A percentile compares a stretch with the other conserved stretches of the same genome.
phyloP scores from a whole-genome alignment of 2,888 invertebrate species.

The Zaprionus obscuricornis region DNA sequence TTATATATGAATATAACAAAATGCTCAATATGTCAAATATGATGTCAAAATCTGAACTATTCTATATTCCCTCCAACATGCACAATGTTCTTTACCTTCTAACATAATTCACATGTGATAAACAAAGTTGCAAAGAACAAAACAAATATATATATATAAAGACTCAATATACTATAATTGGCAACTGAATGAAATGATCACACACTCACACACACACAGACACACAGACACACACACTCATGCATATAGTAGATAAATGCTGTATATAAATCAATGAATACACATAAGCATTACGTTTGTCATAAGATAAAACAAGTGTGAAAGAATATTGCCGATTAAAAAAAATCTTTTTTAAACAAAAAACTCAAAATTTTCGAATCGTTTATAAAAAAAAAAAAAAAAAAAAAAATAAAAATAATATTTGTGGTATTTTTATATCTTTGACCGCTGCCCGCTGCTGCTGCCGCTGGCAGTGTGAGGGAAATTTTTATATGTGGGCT shows the following conservation, averaged over 20 bases:
- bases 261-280: conserved; percentile 61
- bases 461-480: conserved; percentile 8
- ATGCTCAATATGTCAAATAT: conserved; percentile 67
- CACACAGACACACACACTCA: not conserved
- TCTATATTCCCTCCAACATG: conserved; percentile 40
- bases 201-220: too few species aligned
- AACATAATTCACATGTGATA: conserved; percentile 58
- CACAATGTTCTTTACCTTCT: conserved; percentile 3
- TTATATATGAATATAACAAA: conserved; percentile 57
- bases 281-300: conserved; percentile 16
- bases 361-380: conserved; percentile 71
- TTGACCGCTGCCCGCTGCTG: conserved; percentile 4
- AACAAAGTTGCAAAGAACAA: too few species aligned
- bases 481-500: conserved; percentile 1
- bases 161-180: too few species aligned
- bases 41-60: conserved; percentile 61
- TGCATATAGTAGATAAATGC: conserved; percentile 17
- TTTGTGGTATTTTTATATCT: conserved; percentile 7
- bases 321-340: conserved; percentile 59
- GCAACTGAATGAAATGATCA: too few species aligned
- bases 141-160: too few species aligned
- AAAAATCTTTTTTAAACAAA: conserved; percentile 51
- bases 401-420: too few species aligned
- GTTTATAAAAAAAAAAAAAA: conserved; percentile 72
- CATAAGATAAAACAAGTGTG: conserved; percentile 38